Conservation (phyloP, 2,113 vertebrate species). For the Elgaria multicarinata region DNA sequence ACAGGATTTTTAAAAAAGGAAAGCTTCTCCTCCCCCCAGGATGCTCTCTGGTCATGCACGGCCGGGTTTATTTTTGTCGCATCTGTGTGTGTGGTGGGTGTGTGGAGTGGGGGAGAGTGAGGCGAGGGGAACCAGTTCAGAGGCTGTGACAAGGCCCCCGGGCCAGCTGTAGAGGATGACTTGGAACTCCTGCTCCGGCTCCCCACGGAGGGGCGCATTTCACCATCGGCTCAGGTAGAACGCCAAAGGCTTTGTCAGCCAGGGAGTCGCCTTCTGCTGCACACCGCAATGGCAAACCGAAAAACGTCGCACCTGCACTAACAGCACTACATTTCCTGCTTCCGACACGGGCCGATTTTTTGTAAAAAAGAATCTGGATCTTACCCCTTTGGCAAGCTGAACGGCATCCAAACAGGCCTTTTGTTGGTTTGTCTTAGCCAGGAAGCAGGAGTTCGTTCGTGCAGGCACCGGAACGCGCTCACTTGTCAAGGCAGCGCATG, state of each 20-base stretch:
- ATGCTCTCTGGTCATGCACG: constrained; percentile 16
- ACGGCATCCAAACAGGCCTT: background rate
- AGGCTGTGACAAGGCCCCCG: background rate
- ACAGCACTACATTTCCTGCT: constrained; percentile 6
- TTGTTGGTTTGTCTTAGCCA: background rate
- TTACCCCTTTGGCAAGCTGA: constrained; percentile 8
- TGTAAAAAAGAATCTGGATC: accelerated
- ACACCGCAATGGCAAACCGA: constrained; percentile 19
- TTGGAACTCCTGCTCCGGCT: constrained; percentile 14
- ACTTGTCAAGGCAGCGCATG: constrained; percentile 65
- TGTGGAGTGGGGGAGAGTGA: too few species aligned
- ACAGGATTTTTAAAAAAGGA: background rate
- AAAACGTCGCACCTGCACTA: background rate
- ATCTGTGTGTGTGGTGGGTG: too few species aligned
- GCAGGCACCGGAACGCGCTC: constrained; percentile 45
- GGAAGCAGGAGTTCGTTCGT: constrained; percentile 41
- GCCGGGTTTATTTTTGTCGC: background rate
- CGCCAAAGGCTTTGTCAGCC: constrained; percentile 1
- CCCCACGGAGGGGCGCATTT: constrained; percentile 31
- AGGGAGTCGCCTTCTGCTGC: background rate
- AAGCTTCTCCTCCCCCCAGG: background rate
- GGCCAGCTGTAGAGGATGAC: background rate
- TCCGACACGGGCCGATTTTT: background rate
- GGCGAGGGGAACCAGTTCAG: background rate
- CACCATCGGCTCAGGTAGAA: constrained; percentile 23